phyloP scores from a whole-genome alignment of 2,888 invertebrate genomes.

The Erebia epiphron region DNA sequence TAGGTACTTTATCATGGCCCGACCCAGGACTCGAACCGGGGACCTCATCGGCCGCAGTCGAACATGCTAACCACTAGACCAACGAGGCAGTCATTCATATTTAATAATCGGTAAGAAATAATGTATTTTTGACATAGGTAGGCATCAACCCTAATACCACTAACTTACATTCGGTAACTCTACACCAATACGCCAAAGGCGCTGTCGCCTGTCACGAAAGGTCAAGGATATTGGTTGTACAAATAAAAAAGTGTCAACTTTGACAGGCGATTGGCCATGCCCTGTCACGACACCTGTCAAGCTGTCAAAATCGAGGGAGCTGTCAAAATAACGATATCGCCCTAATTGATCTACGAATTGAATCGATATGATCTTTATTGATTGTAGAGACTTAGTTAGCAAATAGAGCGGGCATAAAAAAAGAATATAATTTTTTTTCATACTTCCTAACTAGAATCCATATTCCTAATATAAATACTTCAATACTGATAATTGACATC shows the following conservation, averaged over 20 bases:
- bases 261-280: constrained; percentile 20
- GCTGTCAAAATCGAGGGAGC: constrained; percentile 41
- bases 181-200: background rate
- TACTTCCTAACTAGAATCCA: background rate
- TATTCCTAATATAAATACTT: too few relatives aligned
- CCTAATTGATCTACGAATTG: constrained; percentile 42
- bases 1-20: too few relatives aligned
- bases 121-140: too few relatives aligned
- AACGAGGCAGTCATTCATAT: too few relatives aligned
- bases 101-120: too few relatives aligned
- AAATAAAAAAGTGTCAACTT: constrained; percentile 18
- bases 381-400: constrained; percentile 4
- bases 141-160: too few relatives aligned
- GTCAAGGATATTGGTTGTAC: constrained; percentile 7
- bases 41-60: too few relatives aligned
- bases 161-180: too few relatives aligned
- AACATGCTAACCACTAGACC: too few relatives aligned
- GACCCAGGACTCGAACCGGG: too few relatives aligned
- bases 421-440: background rate
- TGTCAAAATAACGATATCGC: constrained; percentile 45
- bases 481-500: too few relatives aligned
- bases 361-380: constrained; percentile 10
- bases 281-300: constrained; percentile 46
- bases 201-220: background rate
- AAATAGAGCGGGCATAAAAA: background rate